phyloP scores from a whole-genome alignment of 2,888 invertebrate species.

The Campoletis raptor region DNA sequence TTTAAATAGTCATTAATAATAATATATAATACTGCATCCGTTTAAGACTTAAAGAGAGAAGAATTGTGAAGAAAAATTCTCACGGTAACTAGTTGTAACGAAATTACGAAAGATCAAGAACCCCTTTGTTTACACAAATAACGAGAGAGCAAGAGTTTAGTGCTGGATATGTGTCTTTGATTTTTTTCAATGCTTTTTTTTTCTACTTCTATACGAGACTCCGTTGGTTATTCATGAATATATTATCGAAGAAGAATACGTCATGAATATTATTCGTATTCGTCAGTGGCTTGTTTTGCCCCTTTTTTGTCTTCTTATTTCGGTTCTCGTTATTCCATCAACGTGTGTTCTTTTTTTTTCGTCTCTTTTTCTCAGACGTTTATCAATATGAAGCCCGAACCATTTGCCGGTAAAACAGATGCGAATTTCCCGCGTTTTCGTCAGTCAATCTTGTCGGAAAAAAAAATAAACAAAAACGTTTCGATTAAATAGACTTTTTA shows the following conservation, averaged over 20 bases:
- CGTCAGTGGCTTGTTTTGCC: slow-evolving; percentile 42
- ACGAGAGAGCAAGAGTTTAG: not conserved
- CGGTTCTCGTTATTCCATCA: slow-evolving; percentile 8
- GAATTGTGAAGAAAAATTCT: slow-evolving; percentile 10
- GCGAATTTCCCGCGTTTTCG: not conserved
- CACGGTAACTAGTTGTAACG: not conserved
- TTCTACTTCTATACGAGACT: not conserved
- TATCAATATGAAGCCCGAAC: not conserved
- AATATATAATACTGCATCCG: not conserved
- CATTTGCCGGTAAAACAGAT: not conserved
- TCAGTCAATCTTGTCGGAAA: not conserved
- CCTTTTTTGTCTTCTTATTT: slow-evolving; percentile 29
- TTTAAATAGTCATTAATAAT: not conserved
- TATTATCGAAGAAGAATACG: slow-evolving; percentile 50
- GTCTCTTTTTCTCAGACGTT: not conserved
- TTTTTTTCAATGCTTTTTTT: not conserved
- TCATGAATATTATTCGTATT: slow-evolving; percentile 66
- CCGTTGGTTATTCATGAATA: slow-evolving; percentile 63
- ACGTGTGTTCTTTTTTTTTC: not conserved
- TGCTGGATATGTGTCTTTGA: not conserved
- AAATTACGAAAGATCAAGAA: slow-evolving; percentile 19
- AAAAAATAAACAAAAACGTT: not conserved
- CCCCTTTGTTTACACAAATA: slow-evolving; percentile 23
- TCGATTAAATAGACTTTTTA: not conserved
- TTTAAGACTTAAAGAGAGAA: not conserved